Percentiles rank a stretch among this genome's conserved stretches.
phyloP scores from a whole-genome alignment of 2,113 vertebrate species.

The Panthera uncia region DNA sequence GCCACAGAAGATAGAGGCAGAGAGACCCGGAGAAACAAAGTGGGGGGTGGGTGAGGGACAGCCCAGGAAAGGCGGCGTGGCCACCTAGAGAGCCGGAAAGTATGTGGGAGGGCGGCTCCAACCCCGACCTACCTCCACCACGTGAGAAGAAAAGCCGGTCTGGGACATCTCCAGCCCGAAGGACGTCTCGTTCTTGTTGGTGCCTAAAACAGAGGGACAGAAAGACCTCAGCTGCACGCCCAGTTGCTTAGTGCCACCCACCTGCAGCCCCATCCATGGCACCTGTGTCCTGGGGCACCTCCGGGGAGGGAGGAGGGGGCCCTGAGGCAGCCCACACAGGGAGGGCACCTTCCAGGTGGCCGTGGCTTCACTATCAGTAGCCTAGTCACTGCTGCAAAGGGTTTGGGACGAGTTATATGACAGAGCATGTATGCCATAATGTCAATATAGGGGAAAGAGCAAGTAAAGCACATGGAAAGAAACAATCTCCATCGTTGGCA shows the following conservation, averaged over 20 bases:
- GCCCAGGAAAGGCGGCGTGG: not conserved
- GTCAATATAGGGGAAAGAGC: not conserved
- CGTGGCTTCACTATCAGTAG: not conserved
- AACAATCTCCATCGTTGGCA: not conserved
- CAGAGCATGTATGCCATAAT: fast-evolving
- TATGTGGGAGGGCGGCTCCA: fast-evolving
- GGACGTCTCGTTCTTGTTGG: slow-evolving; percentile 93
- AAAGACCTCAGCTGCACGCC: not conserved
- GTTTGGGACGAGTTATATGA: not conserved
- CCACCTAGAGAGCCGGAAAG: not conserved
- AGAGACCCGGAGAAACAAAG: not conserved
- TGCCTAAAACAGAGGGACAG: slow-evolving; percentile 84
- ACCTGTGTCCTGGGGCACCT: not conserved
- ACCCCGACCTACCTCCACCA: slow-evolving; percentile 90
- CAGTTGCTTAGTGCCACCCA: fast-evolving
- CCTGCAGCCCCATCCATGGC: not conserved
- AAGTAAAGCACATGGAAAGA: not conserved
- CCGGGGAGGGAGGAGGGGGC: not conserved
- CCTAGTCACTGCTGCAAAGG: not conserved
- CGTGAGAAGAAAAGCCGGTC: slow-evolving; percentile 96
- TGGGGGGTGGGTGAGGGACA: not conserved
- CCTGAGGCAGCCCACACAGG: not conserved
- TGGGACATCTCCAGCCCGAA: slow-evolving; percentile 98
- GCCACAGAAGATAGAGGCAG: not conserved
- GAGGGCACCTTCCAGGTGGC: not conserved